Evolutionary conservation across 2,888 invertebrate species (phyloP).

Genomic region (Aphrophora alni): DNA sequence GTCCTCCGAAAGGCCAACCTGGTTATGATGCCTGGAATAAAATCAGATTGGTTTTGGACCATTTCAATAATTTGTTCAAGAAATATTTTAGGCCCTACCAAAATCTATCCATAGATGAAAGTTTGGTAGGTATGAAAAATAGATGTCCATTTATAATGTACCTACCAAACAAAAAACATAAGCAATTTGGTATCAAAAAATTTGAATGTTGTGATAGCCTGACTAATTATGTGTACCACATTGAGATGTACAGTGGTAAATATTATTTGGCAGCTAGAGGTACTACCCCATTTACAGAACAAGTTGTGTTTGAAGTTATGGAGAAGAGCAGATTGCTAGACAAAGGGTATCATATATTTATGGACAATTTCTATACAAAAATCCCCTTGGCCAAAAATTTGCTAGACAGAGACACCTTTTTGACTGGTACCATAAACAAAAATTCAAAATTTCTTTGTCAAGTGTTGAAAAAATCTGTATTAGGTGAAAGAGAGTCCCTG

Average conservation of each 20-base stretch:
- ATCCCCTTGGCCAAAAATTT: conserved; percentile 4
- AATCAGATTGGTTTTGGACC: no score
- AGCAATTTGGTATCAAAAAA: no score
- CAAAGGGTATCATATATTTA: conserved; percentile 18
- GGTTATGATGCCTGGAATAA: no score
- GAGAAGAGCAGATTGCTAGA: conserved; percentile 12
- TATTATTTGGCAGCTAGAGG: not conserved
- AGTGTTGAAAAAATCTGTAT: conserved; percentile 7
- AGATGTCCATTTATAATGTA: no score
- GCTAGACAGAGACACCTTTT: not conserved
- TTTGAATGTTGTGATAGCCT: conserved; percentile 14
- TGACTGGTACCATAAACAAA: conserved; percentile 23
- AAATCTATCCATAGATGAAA: conserved; percentile 24
- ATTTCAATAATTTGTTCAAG: not conserved
- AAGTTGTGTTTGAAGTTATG: conserved; percentile 11
- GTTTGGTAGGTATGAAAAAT: no score
- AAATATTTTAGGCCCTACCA: no score
- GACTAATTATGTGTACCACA: conserved; percentile 17
- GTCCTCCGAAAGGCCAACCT: not conserved
- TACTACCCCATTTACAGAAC: not conserved
- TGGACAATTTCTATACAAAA: no score
- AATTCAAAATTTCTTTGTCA: conserved; percentile 14
- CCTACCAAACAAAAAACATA: no score
- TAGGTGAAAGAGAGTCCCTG: no score
- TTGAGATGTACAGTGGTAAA: conserved; percentile 20